Evolutionary conservation across 2,888 invertebrate genomes (phyloP), one percentile per base, ranked within the genome.

Genomic region (Ectemnius cavifrons): DNA sequence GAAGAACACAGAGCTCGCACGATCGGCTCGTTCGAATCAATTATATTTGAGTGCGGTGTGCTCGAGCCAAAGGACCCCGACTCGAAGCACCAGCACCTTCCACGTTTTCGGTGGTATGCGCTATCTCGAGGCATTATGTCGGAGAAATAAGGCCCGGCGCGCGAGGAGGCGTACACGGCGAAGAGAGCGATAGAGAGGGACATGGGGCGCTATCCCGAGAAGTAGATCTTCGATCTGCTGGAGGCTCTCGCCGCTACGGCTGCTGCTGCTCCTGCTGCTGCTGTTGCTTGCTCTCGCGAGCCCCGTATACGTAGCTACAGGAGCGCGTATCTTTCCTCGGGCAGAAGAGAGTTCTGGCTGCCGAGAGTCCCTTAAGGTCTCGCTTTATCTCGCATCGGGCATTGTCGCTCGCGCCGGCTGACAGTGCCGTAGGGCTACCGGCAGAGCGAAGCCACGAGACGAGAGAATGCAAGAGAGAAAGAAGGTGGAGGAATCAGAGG

Each of bases 371-470:
- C 78, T 81, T 77, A 75, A 80, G 83, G 76, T 76, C 67, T 79
- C 79, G 82, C 75, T 88, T 83, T 90, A 90, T 90, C 90, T 90
- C 83, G 85, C 86, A 90, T 90, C 90, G 85, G 85, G 90, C 87
- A 90, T 89, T 89, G 89, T 90, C 89, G 89, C 88, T 90, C 88
- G 90, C 89, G 79, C 87, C 87, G 87, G 83, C 84, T 89, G 90
- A 89, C 90, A 88, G 88, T 84, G 83, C 83, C 79, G 79, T 74
- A 75, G 82, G 77, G 71, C 73, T 80, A 84, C 64, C 72, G 79
- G 16, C 57, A 23, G 71, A 45, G 59, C 20, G n/a, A 13, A n/a
- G 47, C 47, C 20, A 28, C 14, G 67, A 58, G 60, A 28, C 49
- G 23, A 60, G n/a, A 37, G 23, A 37, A 37, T 13, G 58, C 2